Evolutionary conservation across 2,797 vertebrate genomes (phyloP).

Genomic region (Myripristis jacobus): DNA sequence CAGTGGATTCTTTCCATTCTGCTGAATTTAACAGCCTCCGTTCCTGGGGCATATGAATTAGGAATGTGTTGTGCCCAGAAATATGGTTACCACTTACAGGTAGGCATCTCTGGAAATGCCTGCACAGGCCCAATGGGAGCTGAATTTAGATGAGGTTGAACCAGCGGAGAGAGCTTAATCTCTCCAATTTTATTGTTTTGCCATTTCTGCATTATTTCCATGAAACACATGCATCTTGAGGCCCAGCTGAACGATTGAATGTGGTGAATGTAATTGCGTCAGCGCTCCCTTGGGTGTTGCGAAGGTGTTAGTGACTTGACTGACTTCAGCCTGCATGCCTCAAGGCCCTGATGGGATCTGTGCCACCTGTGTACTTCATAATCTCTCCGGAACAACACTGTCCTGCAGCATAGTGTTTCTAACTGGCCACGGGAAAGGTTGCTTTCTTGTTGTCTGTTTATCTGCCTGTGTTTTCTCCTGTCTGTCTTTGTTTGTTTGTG

Average conservation of each 20-base stretch:
- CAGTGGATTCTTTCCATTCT: slow-evolving; percentile 40
- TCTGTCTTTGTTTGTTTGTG: neutral
- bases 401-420: slow-evolving; percentile 38
- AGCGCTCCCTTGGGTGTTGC: slow-evolving; percentile 53
- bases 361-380: slow-evolving; percentile 65
- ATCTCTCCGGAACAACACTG: slow-evolving; percentile 67
- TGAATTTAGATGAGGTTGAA: slow-evolving; percentile 70
- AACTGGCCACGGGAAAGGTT: slow-evolving; percentile 43
- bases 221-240: slow-evolving; percentile 55
- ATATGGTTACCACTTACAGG: slow-evolving; percentile 71
- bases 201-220: slow-evolving; percentile 72
- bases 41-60: slow-evolving; percentile 54
- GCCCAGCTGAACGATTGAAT: slow-evolving; percentile 64
- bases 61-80: slow-evolving; percentile 48
- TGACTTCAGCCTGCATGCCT: slow-evolving; percentile 63
- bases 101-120: slow-evolving; percentile 55
- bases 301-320: slow-evolving; percentile 68
- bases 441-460: neutral
- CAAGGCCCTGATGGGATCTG: slow-evolving; percentile 64
- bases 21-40: slow-evolving; percentile 40
- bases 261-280: slow-evolving; percentile 66
- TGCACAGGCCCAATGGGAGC: slow-evolving; percentile 56
- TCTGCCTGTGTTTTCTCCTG: neutral
- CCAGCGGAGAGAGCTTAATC: slow-evolving; percentile 59
- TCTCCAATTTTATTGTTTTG: slow-evolving; percentile 72